phyloP scores from a whole-genome alignment of 1,140 invertebrate species.

The Ridgeia piscesae region DNA sequence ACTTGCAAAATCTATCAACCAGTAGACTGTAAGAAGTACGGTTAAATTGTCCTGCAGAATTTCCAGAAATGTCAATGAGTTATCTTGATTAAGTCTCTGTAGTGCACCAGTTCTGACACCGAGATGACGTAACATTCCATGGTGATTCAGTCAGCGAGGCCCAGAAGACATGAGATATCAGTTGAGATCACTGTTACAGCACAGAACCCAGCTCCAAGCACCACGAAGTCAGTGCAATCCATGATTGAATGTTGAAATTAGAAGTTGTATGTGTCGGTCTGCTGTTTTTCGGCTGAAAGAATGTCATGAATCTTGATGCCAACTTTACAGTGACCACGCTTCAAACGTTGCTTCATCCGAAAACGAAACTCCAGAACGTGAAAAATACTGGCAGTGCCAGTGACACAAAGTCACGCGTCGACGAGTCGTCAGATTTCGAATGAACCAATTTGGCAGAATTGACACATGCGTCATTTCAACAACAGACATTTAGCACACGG shows the following conservation, averaged over 20 bases:
- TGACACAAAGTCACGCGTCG: no score
- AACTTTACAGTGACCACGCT: background rate
- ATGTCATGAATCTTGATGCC: background rate
- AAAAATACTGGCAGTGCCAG: background rate
- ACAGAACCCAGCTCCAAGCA: background rate
- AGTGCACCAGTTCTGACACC: background rate
- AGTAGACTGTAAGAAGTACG: no score
- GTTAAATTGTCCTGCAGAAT: no score
- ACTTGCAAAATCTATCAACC: no score
- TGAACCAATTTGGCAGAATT: background rate
- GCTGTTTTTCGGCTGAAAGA: conserved; percentile 2
- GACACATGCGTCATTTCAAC: background rate
- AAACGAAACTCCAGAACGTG: background rate
- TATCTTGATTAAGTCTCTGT: no score
- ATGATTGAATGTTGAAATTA: no score
- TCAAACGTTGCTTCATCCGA: background rate
- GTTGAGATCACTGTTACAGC: background rate
- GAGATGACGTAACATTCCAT: background rate
- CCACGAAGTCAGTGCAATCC: background rate
- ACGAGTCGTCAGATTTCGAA: background rate
- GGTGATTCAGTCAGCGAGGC: background rate
- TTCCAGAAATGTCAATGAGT: no score
- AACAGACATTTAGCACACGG: background rate
- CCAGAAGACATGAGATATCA: background rate
- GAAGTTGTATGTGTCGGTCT: no score